Percentiles rank a stretch among this genome's conserved stretches.
Conservation (phyloP, 2,797 vertebrate genomes). For the Siniperca scherzeri region DNA sequence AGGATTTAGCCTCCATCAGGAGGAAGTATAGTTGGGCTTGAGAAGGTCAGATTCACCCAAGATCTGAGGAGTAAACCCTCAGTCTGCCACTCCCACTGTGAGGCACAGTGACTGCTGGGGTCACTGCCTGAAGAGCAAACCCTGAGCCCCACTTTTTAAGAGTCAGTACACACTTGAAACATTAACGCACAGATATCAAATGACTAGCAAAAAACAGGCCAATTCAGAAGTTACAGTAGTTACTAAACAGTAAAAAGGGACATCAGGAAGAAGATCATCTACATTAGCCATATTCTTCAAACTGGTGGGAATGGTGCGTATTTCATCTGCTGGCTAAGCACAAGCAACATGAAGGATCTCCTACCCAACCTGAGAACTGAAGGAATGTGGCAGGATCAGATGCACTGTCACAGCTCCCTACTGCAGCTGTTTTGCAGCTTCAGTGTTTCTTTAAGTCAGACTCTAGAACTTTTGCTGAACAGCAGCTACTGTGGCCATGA, state of each 20-base stretch:
- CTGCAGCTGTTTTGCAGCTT: too few relatives aligned
- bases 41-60: constrained; percentile 10
- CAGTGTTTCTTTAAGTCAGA: too few relatives aligned
- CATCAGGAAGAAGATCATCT: background rate
- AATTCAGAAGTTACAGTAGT: too few relatives aligned
- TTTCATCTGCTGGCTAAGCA: background rate
- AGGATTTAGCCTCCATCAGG: constrained; percentile 27
- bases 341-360: background rate
- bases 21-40: background rate
- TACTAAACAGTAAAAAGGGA: too few relatives aligned
- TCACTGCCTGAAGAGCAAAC: background rate
- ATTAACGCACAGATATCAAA: background rate
- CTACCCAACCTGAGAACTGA: background rate
- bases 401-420: too few relatives aligned
- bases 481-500: too few relatives aligned
- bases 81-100: constrained; percentile 10
- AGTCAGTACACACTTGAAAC: background rate
- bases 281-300: background rate
- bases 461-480: too few relatives aligned
- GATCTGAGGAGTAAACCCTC: constrained; percentile 30
- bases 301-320: background rate
- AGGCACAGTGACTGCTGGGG: background rate
- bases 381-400: background rate
- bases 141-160: background rate
- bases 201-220: background rate